These are phyloP conservation scores for Agriopis aurantiaria DNA, from an alignment of 2,888 invertebrate species.

Conservation along the genomic window DNA sequence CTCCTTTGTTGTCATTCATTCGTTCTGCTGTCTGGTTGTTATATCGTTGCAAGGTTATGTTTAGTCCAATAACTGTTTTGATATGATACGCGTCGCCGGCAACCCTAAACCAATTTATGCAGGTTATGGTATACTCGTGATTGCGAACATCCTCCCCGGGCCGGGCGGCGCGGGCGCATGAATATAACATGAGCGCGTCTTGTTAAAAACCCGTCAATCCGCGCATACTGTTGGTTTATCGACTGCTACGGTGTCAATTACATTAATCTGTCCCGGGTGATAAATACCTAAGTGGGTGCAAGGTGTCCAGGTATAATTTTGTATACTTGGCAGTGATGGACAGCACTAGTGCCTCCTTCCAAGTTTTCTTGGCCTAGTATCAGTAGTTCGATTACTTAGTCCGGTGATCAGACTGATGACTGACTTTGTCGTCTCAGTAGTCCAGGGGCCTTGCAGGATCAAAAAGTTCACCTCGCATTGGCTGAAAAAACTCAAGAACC, in stretches of 20 bases:
- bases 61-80: too few relatives aligned
- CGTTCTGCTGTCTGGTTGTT: too few relatives aligned
- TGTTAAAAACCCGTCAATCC: constrained; percentile 82
- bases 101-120: constrained; percentile 62
- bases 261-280: constrained; percentile 51
- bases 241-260: constrained; percentile 57
- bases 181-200: constrained; percentile 75
- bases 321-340: not conserved
- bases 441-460: too few relatives aligned
- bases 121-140: constrained; percentile 66
- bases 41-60: too few relatives aligned
- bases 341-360: constrained; percentile 35
- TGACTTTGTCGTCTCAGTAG: too few relatives aligned
- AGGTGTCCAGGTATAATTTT: constrained; percentile 8
- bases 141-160: constrained; percentile 71
- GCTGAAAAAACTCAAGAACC: too few relatives aligned
- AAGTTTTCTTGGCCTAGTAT: not conserved
- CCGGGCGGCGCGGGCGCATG: constrained; percentile 56
- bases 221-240: constrained; percentile 73
- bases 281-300: constrained; percentile 33
- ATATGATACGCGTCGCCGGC: constrained; percentile 34
- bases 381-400: too few relatives aligned
- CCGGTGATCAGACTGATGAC: too few relatives aligned
- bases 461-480: too few relatives aligned
- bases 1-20: too few relatives aligned